A percentile compares a stretch with the other conserved stretches of the same genome.
Evolutionary conservation across 2,888 invertebrate genomes (phyloP).

Genomic region (Drosophila cognata): DNA sequence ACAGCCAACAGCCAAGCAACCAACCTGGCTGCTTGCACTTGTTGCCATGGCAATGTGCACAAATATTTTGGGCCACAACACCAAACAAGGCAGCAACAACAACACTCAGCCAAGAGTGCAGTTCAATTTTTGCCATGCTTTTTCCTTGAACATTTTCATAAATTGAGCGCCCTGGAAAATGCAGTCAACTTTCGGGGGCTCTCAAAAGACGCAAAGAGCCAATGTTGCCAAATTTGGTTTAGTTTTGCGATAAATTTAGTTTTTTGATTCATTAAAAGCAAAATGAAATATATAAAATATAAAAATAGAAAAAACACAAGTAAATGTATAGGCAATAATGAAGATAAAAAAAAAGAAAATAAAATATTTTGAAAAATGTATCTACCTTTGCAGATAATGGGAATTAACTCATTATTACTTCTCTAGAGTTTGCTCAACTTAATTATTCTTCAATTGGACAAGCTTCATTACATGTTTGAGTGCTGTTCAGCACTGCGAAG

Average conservation of each 20-base stretch:
- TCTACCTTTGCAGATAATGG: neutral
- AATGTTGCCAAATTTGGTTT: neutral
- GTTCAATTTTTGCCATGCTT: constrained; percentile 25
- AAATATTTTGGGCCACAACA: constrained; percentile 57
- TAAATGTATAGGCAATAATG: neutral
- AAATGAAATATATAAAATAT: neutral
- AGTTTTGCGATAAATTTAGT: neutral
- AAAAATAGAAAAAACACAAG: too few species aligned
- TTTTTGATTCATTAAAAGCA: neutral
- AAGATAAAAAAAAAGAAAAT: neutral
- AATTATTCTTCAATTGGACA: neutral
- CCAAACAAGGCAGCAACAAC: constrained; percentile 33
- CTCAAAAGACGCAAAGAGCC: constrained; percentile 3
- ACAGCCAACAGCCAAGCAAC: neutral
- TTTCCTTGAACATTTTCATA: constrained; percentile 49
- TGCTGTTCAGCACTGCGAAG: neutral
- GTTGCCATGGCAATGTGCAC: constrained; percentile 77
- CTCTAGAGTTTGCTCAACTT: neutral
- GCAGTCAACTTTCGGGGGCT: constrained; percentile 39
- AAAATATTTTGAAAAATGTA: neutral
- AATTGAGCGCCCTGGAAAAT: constrained; percentile 57
- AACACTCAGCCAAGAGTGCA: constrained; percentile 36
- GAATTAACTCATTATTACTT: neutral
- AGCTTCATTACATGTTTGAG: neutral
- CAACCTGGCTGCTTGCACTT: constrained; percentile 58